These are phyloP conservation scores for Latrodectus geometricus DNA, from an alignment of 1,140 invertebrate genomes.

Conservation along the genomic window DNA sequence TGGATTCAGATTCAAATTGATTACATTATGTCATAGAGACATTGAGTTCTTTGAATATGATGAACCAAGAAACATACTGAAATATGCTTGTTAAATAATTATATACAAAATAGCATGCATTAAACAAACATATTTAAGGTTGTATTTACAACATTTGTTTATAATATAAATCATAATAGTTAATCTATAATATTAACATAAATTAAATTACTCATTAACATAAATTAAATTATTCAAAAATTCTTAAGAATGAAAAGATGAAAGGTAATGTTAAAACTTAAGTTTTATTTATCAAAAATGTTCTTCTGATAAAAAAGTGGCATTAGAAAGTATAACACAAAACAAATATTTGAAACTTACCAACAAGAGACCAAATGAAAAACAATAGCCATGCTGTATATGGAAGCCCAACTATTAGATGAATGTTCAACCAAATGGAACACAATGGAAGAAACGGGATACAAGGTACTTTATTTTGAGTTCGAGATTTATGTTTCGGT, in stretches of 20 bases:
- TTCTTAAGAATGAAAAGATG: neutral
- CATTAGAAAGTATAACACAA: neutral
- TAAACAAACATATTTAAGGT: too few relatives aligned
- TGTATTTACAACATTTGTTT: too few relatives aligned
- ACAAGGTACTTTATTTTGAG: constrained; percentile 60
- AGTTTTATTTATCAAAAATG: neutral
- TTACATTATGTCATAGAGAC: too few relatives aligned
- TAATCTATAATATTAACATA: too few relatives aligned
- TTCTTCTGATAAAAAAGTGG: neutral
- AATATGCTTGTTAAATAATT: too few relatives aligned
- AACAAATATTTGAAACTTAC: constrained; percentile 31
- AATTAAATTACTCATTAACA: neutral
- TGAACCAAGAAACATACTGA: too few relatives aligned
- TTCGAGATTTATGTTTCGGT: constrained; percentile 50
- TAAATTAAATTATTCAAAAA: neutral
- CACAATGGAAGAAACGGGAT: constrained; percentile 63
- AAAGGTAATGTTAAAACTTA: neutral
- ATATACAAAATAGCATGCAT: too few relatives aligned
- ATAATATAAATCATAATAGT: too few relatives aligned
- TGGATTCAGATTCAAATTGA: too few relatives aligned
- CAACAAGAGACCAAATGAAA: constrained; percentile 62
- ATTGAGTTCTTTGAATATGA: too few relatives aligned
- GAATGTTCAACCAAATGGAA: constrained; percentile 63
- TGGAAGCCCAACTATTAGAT: constrained; percentile 60
- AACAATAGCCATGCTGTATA: constrained; percentile 57